Base-by-base conservation (phyloP, 2,888 invertebrate species). In the Meiosimyza decipiens region DNA sequence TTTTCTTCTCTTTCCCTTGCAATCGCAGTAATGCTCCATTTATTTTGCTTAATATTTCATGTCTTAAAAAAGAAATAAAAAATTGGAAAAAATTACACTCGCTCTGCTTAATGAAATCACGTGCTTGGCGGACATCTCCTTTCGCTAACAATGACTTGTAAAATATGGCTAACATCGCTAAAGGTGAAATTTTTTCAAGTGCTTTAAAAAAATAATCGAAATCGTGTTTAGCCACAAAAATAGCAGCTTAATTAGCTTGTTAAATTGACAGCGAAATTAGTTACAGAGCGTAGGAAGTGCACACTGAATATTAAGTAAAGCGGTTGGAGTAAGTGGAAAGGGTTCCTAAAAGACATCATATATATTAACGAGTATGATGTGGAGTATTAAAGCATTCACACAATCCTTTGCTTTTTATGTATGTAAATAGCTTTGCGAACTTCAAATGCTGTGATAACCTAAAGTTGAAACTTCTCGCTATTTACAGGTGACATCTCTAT, bases 191-290 rank as follows among this genome's bases (percentile, higher is more conserved):
- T 40, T 59, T 52, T 52, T 69, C 69, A 69, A 50, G 69, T 60
- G 70, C 33, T 40, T 40, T 11, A 15, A 60, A 3, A 9, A 60
- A 28, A 22, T 70, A 62, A 54, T 59, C 70, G 47, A 62, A 70
- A 70, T 70, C 70, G 70, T 70, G 70, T 54, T 51, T 28, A 28
- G 60, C 51, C 12, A n/a, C 57, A 47, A 49, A 33, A 28, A 28
- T 50, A 33, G 11, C 13, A 9, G 62, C 69, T 69, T 69, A 69
- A 69, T 69, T 69, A 52, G 60, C 33, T 47, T 69, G 51, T 69
- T 52, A 69, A 69, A 69, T 62, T 69, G 69, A 69, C 69, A 62
- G 69, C 69, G 57, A 68, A 68, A 68, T 68, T 68, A 67, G 67
- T 67, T 55, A 9, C 64, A 49, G 64, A 50, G 16, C 40, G 6